A percentile compares a stretch with the other conserved stretches of the same genome.
phyloP scores from a whole-genome alignment of 2,888 invertebrate species.

The Conomelus anceps region DNA sequence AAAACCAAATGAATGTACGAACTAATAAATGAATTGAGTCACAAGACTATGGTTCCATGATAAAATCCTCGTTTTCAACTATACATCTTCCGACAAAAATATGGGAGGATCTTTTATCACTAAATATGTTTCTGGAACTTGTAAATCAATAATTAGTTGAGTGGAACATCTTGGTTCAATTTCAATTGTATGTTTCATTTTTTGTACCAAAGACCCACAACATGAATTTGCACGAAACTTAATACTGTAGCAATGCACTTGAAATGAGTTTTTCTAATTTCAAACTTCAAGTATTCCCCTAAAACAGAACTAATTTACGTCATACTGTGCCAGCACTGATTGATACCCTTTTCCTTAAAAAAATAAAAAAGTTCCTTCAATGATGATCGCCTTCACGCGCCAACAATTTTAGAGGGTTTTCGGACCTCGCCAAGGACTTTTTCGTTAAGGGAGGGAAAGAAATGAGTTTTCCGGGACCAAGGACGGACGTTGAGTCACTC shows the following conservation, averaged over 20 bases:
- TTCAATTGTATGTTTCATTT: no score
- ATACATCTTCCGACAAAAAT: no score
- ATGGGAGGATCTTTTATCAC: no score
- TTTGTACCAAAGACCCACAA: no score
- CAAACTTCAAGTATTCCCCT: neutral
- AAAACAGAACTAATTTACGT: neutral
- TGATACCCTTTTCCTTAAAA: neutral
- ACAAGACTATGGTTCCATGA: no score
- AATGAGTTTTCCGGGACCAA: neutral
- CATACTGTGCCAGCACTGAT: neutral
- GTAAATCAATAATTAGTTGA: no score
- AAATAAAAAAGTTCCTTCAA: neutral
- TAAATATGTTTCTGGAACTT: no score
- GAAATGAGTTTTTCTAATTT: neutral
- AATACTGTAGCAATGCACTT: neutral
- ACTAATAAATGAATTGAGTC: no score
- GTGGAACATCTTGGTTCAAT: no score
- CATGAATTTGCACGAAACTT: neutral
- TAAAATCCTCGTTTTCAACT: no score
- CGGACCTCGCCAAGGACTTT: neutral
- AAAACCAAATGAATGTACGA: no score
- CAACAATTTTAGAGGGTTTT: neutral
- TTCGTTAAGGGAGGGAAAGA: neutral
- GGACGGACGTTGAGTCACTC: neutral
- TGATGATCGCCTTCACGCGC: neutral